phyloP scores from a whole-genome alignment of 2,797 vertebrate species.

The Staurois parvus region DNA sequence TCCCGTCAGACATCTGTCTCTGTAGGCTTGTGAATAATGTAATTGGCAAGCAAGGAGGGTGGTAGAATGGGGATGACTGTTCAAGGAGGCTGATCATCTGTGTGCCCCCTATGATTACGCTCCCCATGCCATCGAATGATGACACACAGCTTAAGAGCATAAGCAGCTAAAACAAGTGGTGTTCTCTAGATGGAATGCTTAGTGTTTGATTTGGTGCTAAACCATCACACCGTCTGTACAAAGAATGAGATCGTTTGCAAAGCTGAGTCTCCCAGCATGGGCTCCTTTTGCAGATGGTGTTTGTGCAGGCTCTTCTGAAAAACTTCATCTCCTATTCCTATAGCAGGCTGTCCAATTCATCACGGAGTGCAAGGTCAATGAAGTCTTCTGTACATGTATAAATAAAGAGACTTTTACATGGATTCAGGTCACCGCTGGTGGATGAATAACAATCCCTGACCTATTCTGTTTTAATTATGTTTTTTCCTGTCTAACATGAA shows the following conservation, averaged over 20 bases:
- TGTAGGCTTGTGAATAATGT: not conserved
- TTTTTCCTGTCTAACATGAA: not conserved
- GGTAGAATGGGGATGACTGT: not conserved
- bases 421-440: conserved; percentile 7
- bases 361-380: conserved; percentile 48
- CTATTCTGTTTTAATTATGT: conserved; percentile 29
- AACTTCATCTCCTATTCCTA: conserved; percentile 30
- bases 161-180: not conserved
- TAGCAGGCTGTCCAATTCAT: conserved; percentile 23
- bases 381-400: conserved; percentile 39
- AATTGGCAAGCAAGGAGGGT: not conserved
- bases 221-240: conserved; percentile 24
- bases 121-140: not conserved
- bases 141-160: conserved; percentile 1
- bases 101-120: not conserved
- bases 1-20: not conserved
- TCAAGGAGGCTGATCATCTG: conserved; percentile 1
- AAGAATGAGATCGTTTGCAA: conserved; percentile 39
- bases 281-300: conserved; percentile 45
- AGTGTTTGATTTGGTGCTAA: conserved; percentile 43
- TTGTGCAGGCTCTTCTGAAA: conserved; percentile 29
- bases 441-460: conserved; percentile 30
- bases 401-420: conserved; percentile 45
- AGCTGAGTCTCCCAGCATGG: conserved; percentile 40
- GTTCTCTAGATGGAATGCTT: not conserved